Evolutionary conservation across 2,888 invertebrate species (phyloP).

Genomic region (Chesias legatella): DNA sequence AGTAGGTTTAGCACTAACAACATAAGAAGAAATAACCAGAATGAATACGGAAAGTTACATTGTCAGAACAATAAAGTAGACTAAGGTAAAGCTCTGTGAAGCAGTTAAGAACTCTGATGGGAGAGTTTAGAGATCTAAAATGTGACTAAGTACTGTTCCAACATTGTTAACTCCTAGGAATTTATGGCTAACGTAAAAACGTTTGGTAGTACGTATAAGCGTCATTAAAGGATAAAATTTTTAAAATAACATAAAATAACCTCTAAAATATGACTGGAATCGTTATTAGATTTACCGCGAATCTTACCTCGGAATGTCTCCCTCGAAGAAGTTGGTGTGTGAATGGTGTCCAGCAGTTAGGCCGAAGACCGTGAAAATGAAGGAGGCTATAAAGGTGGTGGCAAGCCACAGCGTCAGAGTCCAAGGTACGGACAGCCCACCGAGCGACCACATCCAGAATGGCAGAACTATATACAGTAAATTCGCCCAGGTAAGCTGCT

Average conservation of each 20-base stretch:
- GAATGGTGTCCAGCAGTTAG: constrained; percentile 91
- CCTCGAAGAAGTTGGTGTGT: constrained; percentile 90
- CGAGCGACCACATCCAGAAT: constrained; percentile 58
- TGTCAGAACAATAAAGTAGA: background rate
- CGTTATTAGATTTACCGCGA: background rate
- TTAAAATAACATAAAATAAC: too few relatives aligned
- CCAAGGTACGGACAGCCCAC: constrained; percentile 50
- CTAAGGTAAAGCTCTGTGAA: background rate
- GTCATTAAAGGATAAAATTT: too few relatives aligned
- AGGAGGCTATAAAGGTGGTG: constrained; percentile 75
- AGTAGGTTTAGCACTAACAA: too few relatives aligned
- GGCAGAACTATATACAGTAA: constrained; percentile 59
- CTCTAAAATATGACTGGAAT: too few relatives aligned
- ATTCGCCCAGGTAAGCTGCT: constrained; percentile 45
- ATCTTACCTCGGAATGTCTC: constrained; percentile 84
- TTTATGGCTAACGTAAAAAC: background rate
- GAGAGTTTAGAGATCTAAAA: background rate
- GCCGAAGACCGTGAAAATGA: constrained; percentile 83
- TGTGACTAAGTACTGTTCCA: background rate
- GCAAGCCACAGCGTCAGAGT: constrained; percentile 78
- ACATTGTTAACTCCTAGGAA: background rate
- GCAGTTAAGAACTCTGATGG: background rate
- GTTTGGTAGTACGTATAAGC: too few relatives aligned
- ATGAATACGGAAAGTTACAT: background rate
- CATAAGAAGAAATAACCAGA: background rate